A percentile compares a stretch with the other conserved stretches of the same genome.
Evolutionary conservation across 2,113 vertebrate genomes (phyloP).

Genomic region (Periophthalmus modestus): DNA sequence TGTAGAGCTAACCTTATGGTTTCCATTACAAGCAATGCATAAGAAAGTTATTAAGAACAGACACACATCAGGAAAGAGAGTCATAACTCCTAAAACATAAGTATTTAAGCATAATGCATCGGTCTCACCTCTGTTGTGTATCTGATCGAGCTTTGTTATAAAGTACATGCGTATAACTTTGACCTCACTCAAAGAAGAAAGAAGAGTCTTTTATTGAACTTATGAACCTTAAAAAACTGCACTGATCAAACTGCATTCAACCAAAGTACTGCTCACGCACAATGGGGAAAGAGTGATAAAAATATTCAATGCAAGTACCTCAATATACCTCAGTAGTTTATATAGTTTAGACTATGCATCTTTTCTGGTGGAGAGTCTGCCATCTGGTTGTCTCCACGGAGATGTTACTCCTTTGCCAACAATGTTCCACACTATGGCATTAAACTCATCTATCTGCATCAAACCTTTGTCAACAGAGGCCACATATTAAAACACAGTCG

Average conservation of each 20-base stretch:
- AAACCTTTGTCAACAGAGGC: too few species aligned
- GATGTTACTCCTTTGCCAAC: neutral
- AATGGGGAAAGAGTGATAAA: too few species aligned
- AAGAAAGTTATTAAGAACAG: slow-evolving; percentile 8
- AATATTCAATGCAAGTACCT: too few species aligned
- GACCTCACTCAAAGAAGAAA: neutral
- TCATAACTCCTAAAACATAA: neutral
- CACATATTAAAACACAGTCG: too few species aligned
- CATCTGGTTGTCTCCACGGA: neutral
- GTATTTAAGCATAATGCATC: neutral
- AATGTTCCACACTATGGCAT: too few species aligned
- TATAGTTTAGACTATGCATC: too few species aligned
- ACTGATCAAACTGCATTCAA: neutral
- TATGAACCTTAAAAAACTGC: neutral
- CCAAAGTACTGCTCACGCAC: neutral
- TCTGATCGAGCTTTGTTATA: neutral
- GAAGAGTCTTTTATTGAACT: neutral
- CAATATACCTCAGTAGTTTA: too few species aligned
- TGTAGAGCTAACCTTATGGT: neutral
- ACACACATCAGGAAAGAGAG: slow-evolving; percentile 2
- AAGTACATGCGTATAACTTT: neutral
- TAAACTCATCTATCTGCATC: too few species aligned
- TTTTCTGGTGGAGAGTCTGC: too few species aligned
- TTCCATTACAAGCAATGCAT: slow-evolving; percentile 27
- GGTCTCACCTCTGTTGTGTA: neutral